These are phyloP conservation scores for Yponomeuta evonymella DNA, from an alignment of 2,888 invertebrate species.

Conservation along the genomic window DNA sequence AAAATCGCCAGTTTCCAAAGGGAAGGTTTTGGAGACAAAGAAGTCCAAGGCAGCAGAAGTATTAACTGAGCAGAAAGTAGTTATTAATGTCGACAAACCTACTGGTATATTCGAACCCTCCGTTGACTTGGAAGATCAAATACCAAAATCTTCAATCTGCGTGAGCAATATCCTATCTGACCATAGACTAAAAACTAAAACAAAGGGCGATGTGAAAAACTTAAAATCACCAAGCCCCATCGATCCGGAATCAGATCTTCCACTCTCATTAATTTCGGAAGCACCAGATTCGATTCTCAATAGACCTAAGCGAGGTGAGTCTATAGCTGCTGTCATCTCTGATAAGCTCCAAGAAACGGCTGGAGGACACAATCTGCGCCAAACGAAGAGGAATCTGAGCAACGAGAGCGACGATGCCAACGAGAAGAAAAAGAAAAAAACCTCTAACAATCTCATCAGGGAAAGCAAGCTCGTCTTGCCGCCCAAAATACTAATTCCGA, in stretches of 20 bases:
- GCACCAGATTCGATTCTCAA: slow-evolving; percentile 53
- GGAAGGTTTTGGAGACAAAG: slow-evolving; percentile 64
- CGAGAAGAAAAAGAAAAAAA: slow-evolving; percentile 66
- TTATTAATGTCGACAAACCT: slow-evolving; percentile 71
- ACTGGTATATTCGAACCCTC: slow-evolving; percentile 84
- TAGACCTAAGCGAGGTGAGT: slow-evolving; percentile 63
- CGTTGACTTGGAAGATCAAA: slow-evolving; percentile 80
- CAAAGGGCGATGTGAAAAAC: slow-evolving; percentile 42
- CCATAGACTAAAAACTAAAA: slow-evolving; percentile 55
- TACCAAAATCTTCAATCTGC: slow-evolving; percentile 75
- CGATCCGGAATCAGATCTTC: slow-evolving; percentile 64
- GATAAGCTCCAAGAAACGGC: slow-evolving; percentile 68
- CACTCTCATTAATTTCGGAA: slow-evolving; percentile 58
- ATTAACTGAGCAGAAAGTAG: slow-evolving; percentile 40
- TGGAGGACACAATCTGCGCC: slow-evolving; percentile 64
- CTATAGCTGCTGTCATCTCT: slow-evolving; percentile 65
- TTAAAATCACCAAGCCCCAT: slow-evolving; percentile 44
- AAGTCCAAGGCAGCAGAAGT: slow-evolving; percentile 51
- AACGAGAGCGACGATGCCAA: slow-evolving; percentile 54
- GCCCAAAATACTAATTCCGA: slow-evolving; percentile 54
- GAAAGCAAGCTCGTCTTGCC: slow-evolving; percentile 68
- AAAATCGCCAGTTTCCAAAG: slow-evolving; percentile 74
- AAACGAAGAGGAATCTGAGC: slow-evolving; percentile 58
- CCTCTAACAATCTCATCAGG: slow-evolving; percentile 52
- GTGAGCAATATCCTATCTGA: slow-evolving; percentile 54